A percentile compares a stretch with the other conserved stretches of the same genome.
Evolutionary conservation across 2,113 vertebrate species (phyloP).

Genomic region (Oncorhynchus gorbuscha): DNA sequence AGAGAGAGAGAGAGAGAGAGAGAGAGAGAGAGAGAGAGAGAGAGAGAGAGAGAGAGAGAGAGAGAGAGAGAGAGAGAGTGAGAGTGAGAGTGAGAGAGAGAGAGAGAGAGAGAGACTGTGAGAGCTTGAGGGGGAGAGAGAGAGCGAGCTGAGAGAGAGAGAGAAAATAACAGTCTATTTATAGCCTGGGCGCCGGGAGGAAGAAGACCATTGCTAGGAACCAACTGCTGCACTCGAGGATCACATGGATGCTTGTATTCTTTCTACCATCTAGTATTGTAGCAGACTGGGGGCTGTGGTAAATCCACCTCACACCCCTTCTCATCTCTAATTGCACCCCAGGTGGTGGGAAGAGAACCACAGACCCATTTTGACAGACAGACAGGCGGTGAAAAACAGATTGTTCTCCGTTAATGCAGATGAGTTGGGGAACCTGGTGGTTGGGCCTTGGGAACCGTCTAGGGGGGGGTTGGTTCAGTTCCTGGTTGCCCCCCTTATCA

Average conservation of each 20-base stretch:
- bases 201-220: conserved; percentile 58
- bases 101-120: no score
- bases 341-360: neutral
- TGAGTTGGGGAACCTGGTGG: neutral
- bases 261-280: conserved; percentile 30
- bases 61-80: no score
- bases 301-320: no score
- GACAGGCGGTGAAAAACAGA: neutral
- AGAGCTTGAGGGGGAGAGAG: no score
- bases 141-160: no score
- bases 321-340: neutral
- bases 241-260: conserved; percentile 34
- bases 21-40: no score
- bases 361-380: neutral
- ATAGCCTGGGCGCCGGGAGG: conserved; percentile 59
- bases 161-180: conserved; percentile 57
- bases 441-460: neutral
- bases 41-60: no score
- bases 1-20: no score
- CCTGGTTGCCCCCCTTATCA: conserved; percentile 6
- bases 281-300: neutral
- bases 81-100: no score
- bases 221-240: conserved; percentile 26
- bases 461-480: neutral
- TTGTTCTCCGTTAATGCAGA: neutral